Evolutionary conservation across 2,888 invertebrate genomes (phyloP).

Genomic region (Diarsia dahlii): DNA sequence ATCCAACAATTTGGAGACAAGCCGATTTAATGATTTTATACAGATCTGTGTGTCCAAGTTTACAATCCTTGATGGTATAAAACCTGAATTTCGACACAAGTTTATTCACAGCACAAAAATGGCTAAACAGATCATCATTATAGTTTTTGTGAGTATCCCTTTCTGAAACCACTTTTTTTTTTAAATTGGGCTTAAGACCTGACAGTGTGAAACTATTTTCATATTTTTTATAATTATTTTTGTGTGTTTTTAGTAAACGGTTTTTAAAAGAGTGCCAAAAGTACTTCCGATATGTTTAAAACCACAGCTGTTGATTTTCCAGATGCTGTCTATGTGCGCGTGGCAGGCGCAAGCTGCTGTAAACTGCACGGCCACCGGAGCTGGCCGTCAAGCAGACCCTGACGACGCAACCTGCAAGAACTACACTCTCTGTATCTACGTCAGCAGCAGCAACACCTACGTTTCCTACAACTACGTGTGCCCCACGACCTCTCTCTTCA

Average conservation of each 20-base stretch:
- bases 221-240: no score
- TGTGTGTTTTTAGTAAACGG: no score
- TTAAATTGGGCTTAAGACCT: neutral
- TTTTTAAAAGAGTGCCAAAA: no score
- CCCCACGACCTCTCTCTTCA: slow-evolving; percentile 77
- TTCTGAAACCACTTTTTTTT: neutral
- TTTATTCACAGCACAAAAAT: slow-evolving; percentile 51
- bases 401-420: slow-evolving; percentile 83
- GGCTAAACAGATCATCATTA: slow-evolving; percentile 54
- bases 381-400: slow-evolving; percentile 81
- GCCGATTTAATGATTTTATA: slow-evolving; percentile 40
- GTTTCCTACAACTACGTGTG: slow-evolving; percentile 83
- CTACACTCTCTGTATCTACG: slow-evolving; percentile 82
- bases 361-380: slow-evolving; percentile 77
- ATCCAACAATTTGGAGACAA: slow-evolving; percentile 37
- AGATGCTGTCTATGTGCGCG: slow-evolving; percentile 67
- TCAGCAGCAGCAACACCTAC: slow-evolving; percentile 70
- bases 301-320: slow-evolving; percentile 4
- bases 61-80: slow-evolving; percentile 60
- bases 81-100: slow-evolving; percentile 19
- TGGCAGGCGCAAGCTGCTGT: slow-evolving; percentile 76
- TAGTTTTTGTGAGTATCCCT: slow-evolving; percentile 50
- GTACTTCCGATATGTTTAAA: neutral
- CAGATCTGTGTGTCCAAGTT: slow-evolving; percentile 39
- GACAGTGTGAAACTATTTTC: no score